Evolutionary conservation across 1,140 invertebrate species (phyloP).

Genomic region (Reticulitermes speratus): DNA sequence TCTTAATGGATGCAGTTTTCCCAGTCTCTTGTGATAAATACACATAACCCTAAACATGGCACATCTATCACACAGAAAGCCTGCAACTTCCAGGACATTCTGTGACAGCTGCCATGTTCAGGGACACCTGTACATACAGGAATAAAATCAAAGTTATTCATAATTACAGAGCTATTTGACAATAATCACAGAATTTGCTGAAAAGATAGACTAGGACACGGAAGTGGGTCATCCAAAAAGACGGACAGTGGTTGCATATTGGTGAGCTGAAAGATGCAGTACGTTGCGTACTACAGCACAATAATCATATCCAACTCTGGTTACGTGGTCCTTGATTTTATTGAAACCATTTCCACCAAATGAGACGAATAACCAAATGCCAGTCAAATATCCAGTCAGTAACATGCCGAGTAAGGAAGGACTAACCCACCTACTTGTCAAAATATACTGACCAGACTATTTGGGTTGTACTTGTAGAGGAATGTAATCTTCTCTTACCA

Average conservation of each 20-base stretch:
- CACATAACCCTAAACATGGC: too few species aligned
- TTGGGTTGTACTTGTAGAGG: conserved; percentile 4
- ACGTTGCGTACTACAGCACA: not conserved
- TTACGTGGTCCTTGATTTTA: not conserved
- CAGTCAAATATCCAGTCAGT: not conserved
- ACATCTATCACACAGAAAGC: too few species aligned
- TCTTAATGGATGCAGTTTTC: conserved; percentile 5
- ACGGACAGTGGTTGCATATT: not conserved
- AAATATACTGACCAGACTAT: not conserved
- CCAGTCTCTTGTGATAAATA: not conserved
- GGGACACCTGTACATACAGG: too few species aligned
- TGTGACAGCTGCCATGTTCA: too few species aligned
- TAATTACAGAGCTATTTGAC: too few species aligned
- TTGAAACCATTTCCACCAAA: not conserved
- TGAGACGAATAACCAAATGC: not conserved
- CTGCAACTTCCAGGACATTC: too few species aligned
- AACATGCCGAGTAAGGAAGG: not conserved
- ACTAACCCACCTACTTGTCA: not conserved
- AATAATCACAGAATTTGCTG: not conserved
- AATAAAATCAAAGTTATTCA: too few species aligned
- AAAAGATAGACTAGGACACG: not conserved
- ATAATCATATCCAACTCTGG: conserved; percentile 10
- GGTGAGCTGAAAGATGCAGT: not conserved
- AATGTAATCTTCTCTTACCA: not conserved
- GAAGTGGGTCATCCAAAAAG: conserved; percentile 3